Conservation (phyloP, 1,140 invertebrate species). For the Batillaria attramentaria region DNA sequence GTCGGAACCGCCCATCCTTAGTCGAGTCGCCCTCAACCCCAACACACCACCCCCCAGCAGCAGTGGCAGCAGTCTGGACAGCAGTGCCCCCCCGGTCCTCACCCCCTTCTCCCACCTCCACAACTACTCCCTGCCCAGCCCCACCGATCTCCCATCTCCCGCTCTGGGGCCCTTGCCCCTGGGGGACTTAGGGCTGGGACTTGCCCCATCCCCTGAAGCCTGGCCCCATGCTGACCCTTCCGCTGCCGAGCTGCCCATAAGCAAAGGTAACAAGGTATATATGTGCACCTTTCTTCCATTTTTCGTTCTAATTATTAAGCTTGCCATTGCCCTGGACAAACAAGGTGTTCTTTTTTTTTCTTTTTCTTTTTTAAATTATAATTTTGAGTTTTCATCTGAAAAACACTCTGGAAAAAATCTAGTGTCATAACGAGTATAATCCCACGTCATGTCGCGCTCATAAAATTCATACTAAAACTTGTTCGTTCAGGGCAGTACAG, state of each 20-base stretch:
- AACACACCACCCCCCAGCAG: background rate
- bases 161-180: conserved; percentile 17
- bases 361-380: background rate
- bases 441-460: too few species aligned
- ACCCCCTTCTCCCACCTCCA: conserved; percentile 29
- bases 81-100: conserved; percentile 3
- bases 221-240: conserved; percentile 23
- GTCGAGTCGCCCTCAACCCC: background rate
- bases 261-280: conserved; percentile 53
- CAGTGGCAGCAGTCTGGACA: conserved; percentile 18
- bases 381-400: background rate
- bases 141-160: conserved; percentile 16
- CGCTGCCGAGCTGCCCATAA: conserved; percentile 37
- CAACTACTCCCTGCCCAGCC: conserved; percentile 35
- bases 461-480: too few species aligned
- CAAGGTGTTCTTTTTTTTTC: background rate
- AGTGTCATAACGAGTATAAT: too few species aligned
- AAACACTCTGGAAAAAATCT: background rate
- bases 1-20: background rate
- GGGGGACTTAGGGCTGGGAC: conserved; percentile 28
- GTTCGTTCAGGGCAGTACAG: too few species aligned
- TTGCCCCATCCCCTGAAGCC: conserved; percentile 23
- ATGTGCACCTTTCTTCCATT: conserved; percentile 38
- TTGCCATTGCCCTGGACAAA: background rate
- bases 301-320: conserved; percentile 13